Percentiles rank a stretch among this genome's conserved stretches.
phyloP scores from a whole-genome alignment of 30 jellyfish, hydroid and myxozoan genomes.

The Calvadosia cruxmelitensis region DNA sequence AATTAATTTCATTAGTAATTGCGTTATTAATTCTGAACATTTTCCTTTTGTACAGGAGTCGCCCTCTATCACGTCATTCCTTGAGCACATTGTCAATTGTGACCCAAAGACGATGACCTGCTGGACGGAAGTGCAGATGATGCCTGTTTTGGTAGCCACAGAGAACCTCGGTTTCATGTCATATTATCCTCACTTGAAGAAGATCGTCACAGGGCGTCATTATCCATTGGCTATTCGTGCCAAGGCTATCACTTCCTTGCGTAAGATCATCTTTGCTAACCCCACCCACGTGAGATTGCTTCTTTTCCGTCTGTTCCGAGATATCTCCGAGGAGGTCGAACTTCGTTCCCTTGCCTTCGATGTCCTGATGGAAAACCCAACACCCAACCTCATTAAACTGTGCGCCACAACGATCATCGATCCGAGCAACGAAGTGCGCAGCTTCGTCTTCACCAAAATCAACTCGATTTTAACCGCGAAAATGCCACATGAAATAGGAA shows the following conservation, averaged over 20 bases:
- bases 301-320: neutral
- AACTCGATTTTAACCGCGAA: neutral
- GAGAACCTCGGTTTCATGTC: conserved; percentile 5
- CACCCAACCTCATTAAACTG: conserved; percentile 29
- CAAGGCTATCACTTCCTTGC: neutral
- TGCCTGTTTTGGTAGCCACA: neutral
- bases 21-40: too few species aligned
- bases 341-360: conserved; percentile 33
- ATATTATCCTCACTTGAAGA: conserved; percentile 7
- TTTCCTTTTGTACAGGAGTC: neutral
- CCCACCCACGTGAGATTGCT: neutral
- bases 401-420: conserved; percentile 25
- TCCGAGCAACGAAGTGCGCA: neutral
- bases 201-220: neutral
- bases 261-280: neutral
- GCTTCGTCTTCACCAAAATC: neutral
- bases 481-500: neutral
- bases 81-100: neutral
- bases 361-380: conserved; percentile 52
- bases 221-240: neutral
- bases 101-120: neutral
- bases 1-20: too few species aligned
- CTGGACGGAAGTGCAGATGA: neutral
- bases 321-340: conserved; percentile 24
- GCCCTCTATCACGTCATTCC: neutral